Evolutionary conservation across 2,888 invertebrate species (phyloP).

Genomic region (Drosophila paramelanica): DNA sequence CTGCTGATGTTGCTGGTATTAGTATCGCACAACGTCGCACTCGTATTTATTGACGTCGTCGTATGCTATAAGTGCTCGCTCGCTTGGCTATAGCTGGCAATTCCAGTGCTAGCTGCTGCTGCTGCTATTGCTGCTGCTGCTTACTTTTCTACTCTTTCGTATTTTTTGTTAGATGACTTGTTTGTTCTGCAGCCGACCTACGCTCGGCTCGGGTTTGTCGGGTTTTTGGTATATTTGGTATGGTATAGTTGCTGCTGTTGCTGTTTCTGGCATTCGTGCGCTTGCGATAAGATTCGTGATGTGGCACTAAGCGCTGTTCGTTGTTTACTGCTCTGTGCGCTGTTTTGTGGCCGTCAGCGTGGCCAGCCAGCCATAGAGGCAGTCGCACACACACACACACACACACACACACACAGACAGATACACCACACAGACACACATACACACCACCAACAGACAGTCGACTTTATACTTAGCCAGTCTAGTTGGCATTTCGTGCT

Average conservation of each 20-base stretch:
- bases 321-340: slow-evolving; percentile 76
- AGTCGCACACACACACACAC: slow-evolving; percentile 43
- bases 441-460: slow-evolving; percentile 25
- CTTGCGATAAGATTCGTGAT: slow-evolving; percentile 79
- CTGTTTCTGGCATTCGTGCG: slow-evolving; percentile 61
- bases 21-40: slow-evolving; percentile 60
- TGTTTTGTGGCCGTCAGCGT: slow-evolving; percentile 79
- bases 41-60: slow-evolving; percentile 58
- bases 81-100: slow-evolving; percentile 55
- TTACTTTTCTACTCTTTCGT: slow-evolving; percentile 33
- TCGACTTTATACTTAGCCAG: slow-evolving; percentile 62
- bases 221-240: slow-evolving; percentile 40
- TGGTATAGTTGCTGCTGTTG: slow-evolving; percentile 47
- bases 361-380: slow-evolving; percentile 78
- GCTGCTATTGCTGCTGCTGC: slow-evolving; percentile 17
- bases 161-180: slow-evolving; percentile 71
- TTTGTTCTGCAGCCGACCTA: slow-evolving; percentile 74
- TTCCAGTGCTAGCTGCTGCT: slow-evolving; percentile 44
- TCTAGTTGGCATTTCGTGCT: slow-evolving; percentile 80
- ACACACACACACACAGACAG: slow-evolving; percentile 19
- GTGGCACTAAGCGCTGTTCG: slow-evolving; percentile 81
- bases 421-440: slow-evolving; percentile 23
- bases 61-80: slow-evolving; percentile 75
- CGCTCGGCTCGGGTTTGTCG: slow-evolving; percentile 60
- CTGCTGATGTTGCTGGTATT: slow-evolving; percentile 46